Conservation (phyloP, 64 coral and sea anemone genomes). For the Acropora tenuis region DNA sequence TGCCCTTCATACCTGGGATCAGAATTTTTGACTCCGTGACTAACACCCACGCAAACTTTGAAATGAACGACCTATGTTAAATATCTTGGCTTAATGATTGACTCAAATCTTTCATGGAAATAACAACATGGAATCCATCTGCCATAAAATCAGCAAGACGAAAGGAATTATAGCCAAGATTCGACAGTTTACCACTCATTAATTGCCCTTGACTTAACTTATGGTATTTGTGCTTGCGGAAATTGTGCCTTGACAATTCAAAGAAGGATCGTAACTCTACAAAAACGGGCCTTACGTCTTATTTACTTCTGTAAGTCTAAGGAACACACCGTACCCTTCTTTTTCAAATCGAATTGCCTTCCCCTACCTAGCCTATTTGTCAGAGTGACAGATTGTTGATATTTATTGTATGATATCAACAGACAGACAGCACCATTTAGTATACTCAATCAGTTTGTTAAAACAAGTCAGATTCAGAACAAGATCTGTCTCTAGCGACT, state of each 20-base stretch:
- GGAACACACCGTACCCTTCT: neutral
- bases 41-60: neutral
- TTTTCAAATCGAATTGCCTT: slow-evolving; percentile 7
- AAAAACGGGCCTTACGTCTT: slow-evolving; percentile 5
- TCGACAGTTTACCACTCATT: neutral
- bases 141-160: neutral
- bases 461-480: neutral
- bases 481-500: neutral
- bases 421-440: neutral
- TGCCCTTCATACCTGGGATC: neutral
- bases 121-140: neutral
- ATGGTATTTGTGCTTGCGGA: no score
- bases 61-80: neutral
- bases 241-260: no score
- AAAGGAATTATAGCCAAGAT: neutral
- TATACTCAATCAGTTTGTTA: neutral
- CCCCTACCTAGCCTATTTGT: slow-evolving; percentile 9
- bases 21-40: neutral
- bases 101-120: neutral
- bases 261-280: no score
- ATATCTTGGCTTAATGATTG: neutral
- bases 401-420: neutral
- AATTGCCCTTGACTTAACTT: neutral
- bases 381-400: neutral
- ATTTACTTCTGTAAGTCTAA: neutral